Evolutionary conservation across 2,113 vertebrate species (phyloP), one percentile per base, ranked within the genome.

Genomic region (Condylura cristata): DNA sequence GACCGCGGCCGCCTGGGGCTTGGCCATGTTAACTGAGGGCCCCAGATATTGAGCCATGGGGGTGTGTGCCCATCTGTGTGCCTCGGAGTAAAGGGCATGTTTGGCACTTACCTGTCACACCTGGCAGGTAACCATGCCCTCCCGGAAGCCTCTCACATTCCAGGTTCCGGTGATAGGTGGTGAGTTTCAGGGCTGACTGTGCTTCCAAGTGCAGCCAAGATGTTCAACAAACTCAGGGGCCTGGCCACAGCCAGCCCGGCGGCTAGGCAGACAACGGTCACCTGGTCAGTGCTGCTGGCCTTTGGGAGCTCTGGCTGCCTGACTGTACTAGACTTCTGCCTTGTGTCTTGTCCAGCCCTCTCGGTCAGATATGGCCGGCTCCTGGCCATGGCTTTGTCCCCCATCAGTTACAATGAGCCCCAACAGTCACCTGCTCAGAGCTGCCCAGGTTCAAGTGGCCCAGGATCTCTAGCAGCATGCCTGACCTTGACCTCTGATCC

Each of bases 1-100:
- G 30, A 5, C 30, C 1, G 8, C 3, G 37, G 56, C 6, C 28
- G 5, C n/a, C 72, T 4, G 16, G 14, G 24, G 22, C 0, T 58
- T 2, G 14, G n/a, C 16, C 8, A 18, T 12, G 0, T 12, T 39
- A 76, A 72, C 46, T 76, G 60, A 14, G 41, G 70, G 3, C 8
- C 51, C 4, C 0, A 11, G 26, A 46, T 8, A 7, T 34, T 20
- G 51, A 30, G 30, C 20, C n/a, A 6, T 5, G 30, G n/a, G 41
- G 16, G 22, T 3, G 7, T 20, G 20, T 37, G 26, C 20, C 30
- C 22, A 17, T 8, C 24, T 28, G 1, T 1, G 8, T 61, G 48
- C 44, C 48, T 60, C 2, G 1, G 63, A 78, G 28, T 12, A 34
- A 8, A 66, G 56, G 53, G 34, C 34, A 28, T 20, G 0, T 44